A percentile compares a stretch with the other conserved stretches of the same genome.
Conservation (phyloP, 2,113 vertebrate genomes). For the Vimba vimba region DNA sequence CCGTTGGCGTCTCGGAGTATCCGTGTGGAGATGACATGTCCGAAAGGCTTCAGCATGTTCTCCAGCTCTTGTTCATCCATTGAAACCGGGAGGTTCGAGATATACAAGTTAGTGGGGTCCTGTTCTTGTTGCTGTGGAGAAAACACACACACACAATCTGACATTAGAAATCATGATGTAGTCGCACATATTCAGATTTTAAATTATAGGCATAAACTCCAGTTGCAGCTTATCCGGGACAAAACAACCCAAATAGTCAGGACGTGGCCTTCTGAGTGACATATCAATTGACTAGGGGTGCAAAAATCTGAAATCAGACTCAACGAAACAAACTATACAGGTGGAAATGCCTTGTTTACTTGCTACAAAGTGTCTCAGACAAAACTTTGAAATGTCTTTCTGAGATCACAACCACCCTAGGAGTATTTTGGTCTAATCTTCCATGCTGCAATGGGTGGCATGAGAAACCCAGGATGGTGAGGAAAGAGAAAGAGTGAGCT, state of each 20-base stretch:
- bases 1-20: conserved; percentile 79
- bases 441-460: background rate
- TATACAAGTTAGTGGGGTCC: conserved; percentile 79
- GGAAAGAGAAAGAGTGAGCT: conserved; percentile 3
- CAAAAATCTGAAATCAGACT: background rate
- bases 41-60: conserved; percentile 80
- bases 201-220: background rate
- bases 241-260: background rate
- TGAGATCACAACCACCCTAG: conserved; percentile 11
- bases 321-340: background rate
- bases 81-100: conserved; percentile 77
- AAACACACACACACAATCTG: background rate
- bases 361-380: background rate
- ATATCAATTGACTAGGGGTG: background rate
- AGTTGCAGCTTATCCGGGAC: background rate
- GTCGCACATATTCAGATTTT: background rate
- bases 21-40: conserved; percentile 78
- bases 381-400: background rate
- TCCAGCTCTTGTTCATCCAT: conserved; percentile 82
- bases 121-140: conserved; percentile 76
- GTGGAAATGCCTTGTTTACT: background rate
- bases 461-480: conserved; percentile 12
- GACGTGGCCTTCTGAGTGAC: background rate
- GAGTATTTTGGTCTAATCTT: conserved; percentile 32
- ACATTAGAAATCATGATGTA: background rate